Percentiles rank a stretch among this genome's conserved stretches.
phyloP scores from a whole-genome alignment of 2,888 invertebrate species.

The Dolomedes plantarius region DNA sequence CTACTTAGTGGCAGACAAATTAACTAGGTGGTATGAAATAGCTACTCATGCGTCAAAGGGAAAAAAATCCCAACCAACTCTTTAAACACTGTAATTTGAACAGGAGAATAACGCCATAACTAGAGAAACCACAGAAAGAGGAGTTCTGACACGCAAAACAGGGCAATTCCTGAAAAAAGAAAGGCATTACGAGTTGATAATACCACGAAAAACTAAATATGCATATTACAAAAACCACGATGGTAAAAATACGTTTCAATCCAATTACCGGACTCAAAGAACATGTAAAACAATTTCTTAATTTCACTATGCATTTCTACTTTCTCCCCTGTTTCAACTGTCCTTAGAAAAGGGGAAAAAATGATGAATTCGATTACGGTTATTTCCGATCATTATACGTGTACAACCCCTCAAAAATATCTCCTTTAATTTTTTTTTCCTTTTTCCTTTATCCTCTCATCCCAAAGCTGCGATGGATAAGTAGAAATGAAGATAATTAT shows the following conservation, averaged over 20 bases:
- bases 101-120: not conserved
- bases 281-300: constrained; percentile 14
- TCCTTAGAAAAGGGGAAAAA: not conserved
- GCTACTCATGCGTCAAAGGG: no score
- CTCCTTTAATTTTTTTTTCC: no score
- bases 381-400: constrained; percentile 26
- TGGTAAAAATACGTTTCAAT: not conserved
- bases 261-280: not conserved
- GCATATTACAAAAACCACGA: not conserved
- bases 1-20: no score
- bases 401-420: constrained; percentile 44
- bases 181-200: not conserved
- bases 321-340: not conserved
- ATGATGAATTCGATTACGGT: constrained; percentile 9
- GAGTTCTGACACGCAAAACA: no score
- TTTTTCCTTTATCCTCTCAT: constrained; percentile 28
- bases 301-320: not conserved
- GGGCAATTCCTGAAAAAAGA: no score
- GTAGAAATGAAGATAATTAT: constrained; percentile 64
- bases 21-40: no score
- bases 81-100: no score
- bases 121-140: not conserved
- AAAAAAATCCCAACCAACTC: no score
- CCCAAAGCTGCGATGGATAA: constrained; percentile 37
- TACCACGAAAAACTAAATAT: not conserved